Evolutionary conservation across 2,888 invertebrate genomes (phyloP).

Genomic region (Chironomus riparius): DNA sequence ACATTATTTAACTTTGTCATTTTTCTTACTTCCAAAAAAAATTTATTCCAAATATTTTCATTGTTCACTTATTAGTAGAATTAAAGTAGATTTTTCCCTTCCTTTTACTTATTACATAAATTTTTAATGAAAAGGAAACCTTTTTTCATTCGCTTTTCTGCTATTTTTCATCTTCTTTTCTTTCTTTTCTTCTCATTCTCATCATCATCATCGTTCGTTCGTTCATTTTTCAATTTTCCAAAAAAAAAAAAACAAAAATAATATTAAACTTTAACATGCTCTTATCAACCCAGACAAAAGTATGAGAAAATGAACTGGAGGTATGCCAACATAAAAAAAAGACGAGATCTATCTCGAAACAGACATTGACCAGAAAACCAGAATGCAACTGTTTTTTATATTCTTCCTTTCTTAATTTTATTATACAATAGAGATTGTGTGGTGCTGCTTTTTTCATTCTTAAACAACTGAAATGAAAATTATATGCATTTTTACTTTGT

Average conservation of each 20-base stretch:
- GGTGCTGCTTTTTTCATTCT: no score
- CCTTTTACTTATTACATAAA: not conserved
- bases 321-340: slow-evolving; percentile 44
- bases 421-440: no score
- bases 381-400: slow-evolving; percentile 10
- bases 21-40: no score
- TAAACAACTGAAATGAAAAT: no score
- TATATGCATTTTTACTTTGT: no score
- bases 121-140: not conserved
- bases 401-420: not conserved
- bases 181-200: not conserved
- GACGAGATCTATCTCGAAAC: not conserved
- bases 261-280: slow-evolving; percentile 5
- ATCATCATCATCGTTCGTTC: not conserved
- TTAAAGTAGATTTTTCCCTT: no score
- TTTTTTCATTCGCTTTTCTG: not conserved
- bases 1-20: no score
- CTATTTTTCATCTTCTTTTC: not conserved
- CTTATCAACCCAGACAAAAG: slow-evolving; percentile 54
- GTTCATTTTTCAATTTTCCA: not conserved
- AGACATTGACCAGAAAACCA: not conserved
- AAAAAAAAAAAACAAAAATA: not conserved
- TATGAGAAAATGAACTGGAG: slow-evolving; percentile 64
- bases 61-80: no score
- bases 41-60: no score